Conservation (phyloP, 2,113 vertebrate genomes). For the Lepus timidus region DNA sequence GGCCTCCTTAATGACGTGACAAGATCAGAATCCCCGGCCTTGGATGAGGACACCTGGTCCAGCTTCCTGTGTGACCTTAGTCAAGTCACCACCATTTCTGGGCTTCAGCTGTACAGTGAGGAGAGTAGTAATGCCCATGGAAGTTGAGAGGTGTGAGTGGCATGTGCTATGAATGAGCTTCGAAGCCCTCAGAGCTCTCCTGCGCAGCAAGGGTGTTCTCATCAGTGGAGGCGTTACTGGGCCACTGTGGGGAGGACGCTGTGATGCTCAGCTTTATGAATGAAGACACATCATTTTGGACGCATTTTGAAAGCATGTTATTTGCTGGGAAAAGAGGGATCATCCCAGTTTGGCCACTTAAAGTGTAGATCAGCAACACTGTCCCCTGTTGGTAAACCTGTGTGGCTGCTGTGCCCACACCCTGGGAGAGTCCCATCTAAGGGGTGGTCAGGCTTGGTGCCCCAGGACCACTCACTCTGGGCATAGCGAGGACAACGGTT, state of each 20-base stretch:
- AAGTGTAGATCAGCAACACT: neutral
- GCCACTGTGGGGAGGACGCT: neutral
- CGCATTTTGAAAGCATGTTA: neutral
- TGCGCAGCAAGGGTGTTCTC: neutral
- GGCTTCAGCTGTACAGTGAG: conserved; percentile 3
- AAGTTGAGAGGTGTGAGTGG: neutral
- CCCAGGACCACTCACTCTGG: neutral
- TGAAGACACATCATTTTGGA: neutral
- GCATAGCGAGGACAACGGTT: neutral
- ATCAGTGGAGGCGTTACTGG: neutral
- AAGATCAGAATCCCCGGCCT: neutral
- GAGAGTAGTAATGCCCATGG: neutral
- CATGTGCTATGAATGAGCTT: neutral
- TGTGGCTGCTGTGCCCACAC: neutral
- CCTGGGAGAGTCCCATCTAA: neutral
- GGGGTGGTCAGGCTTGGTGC: neutral
- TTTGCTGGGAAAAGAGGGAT: neutral
- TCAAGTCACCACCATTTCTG: neutral
- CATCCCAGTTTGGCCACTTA: neutral
- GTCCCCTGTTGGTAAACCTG: neutral
- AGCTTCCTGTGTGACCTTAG: neutral
- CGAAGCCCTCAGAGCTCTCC: neutral
- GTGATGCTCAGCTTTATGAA: neutral
- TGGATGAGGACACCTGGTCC: neutral
- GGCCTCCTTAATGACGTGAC: neutral